A percentile compares a stretch with the other conserved stretches of the same genome.
Conservation (phyloP, 2,113 vertebrate genomes). For the Acanthochromis polyacanthus region DNA sequence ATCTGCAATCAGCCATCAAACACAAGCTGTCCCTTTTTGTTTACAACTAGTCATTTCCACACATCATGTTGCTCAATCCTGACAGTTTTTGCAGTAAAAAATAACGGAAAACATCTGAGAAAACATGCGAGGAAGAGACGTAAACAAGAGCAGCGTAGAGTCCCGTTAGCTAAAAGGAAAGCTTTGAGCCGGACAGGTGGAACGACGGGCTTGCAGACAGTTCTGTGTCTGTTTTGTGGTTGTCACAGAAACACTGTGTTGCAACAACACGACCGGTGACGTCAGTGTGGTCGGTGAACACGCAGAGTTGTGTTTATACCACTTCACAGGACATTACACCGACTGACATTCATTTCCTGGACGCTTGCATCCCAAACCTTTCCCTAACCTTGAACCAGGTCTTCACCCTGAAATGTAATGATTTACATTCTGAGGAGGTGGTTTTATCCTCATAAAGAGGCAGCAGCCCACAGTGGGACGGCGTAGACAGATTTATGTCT, state of each 20-base stretch:
- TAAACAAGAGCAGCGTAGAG: neutral
- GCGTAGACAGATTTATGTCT: conserved; percentile 9
- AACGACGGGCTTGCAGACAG: conserved; percentile 28
- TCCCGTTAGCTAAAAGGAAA: conserved; percentile 1
- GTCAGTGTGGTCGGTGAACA: conserved; percentile 27
- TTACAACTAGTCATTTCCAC: too few species aligned
- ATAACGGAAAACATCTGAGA: neutral
- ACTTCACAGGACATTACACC: conserved; percentile 1
- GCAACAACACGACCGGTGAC: conserved; percentile 28
- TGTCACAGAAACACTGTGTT: conserved; percentile 29
- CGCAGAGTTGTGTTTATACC: neutral
- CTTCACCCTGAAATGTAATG: conserved; percentile 9
- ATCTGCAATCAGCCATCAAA: too few species aligned
- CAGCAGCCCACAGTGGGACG: neutral
- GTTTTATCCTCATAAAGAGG: neutral
- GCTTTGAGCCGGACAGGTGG: conserved; percentile 40
- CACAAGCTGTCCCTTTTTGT: too few species aligned
- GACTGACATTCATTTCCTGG: conserved; percentile 6
- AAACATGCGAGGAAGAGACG: neutral
- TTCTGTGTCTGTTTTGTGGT: conserved; percentile 42
- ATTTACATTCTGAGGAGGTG: conserved; percentile 5
- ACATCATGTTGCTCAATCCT: too few species aligned
- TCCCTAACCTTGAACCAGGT: neutral
- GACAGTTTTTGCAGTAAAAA: too few species aligned
- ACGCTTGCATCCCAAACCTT: neutral